Percentiles rank a stretch among this genome's conserved stretches.
phyloP scores from a whole-genome alignment of 2,888 invertebrate genomes.

The Emesis furor region DNA sequence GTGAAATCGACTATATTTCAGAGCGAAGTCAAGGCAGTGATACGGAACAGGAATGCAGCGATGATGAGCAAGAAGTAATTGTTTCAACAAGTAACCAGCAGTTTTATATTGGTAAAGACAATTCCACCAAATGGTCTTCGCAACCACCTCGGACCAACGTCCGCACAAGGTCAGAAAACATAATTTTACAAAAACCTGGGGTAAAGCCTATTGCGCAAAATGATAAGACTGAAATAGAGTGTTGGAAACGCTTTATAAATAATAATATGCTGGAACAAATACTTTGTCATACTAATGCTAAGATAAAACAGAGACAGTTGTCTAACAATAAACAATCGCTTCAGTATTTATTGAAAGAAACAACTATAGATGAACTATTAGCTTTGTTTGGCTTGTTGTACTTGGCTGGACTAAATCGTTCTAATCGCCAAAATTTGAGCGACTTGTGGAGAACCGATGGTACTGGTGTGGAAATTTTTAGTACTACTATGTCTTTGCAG shows the following conservation, averaged over 20 bases:
- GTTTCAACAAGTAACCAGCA: conserved; percentile 40
- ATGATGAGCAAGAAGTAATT: conserved; percentile 37
- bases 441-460: conserved; percentile 56
- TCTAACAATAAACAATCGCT: conserved; percentile 37
- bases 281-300: conserved; percentile 28
- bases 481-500: conserved; percentile 47
- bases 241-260: conserved; percentile 31
- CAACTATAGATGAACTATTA: conserved; percentile 45
- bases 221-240: conserved; percentile 37
- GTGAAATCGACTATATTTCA: conserved; percentile 26
- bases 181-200: conserved; percentile 32
- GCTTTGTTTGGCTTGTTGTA: conserved; percentile 52
- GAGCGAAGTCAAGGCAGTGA: conserved; percentile 31
- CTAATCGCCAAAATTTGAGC: conserved; percentile 43
- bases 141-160: conserved; percentile 39
- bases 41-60: conserved; percentile 31
- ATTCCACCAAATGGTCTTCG: conserved; percentile 37
- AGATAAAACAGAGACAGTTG: conserved; percentile 35
- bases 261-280: conserved; percentile 30
- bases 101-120: conserved; percentile 41
- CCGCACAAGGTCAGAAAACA: conserved; percentile 40
- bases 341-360: conserved; percentile 42
- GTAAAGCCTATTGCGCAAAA: conserved; percentile 30
- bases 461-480: conserved; percentile 54
- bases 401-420: conserved; percentile 48